phyloP scores from a whole-genome alignment of 2,888 invertebrate genomes.

The Dendrolimus houi region DNA sequence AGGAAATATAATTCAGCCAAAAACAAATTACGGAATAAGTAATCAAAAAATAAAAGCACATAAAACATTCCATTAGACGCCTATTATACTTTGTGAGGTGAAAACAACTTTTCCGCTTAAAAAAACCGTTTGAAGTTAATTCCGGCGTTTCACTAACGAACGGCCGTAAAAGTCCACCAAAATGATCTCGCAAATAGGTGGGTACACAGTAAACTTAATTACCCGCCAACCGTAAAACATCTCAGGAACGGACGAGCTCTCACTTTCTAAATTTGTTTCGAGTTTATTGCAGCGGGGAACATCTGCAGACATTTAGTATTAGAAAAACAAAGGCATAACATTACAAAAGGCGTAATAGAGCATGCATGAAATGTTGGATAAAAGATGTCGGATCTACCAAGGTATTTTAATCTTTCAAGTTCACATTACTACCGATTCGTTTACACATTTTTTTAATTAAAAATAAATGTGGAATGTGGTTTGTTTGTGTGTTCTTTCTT shows the following conservation, averaged over 20 bases:
- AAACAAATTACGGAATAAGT: background rate
- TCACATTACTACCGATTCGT: too few relatives aligned
- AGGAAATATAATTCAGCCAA: background rate
- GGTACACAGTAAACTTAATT: conserved; percentile 14
- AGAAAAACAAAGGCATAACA: too few relatives aligned
- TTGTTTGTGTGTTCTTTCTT: too few relatives aligned
- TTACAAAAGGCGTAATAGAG: too few relatives aligned
- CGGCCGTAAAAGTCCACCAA: conserved; percentile 7
- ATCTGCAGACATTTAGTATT: too few relatives aligned
- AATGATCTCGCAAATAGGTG: conserved; percentile 12
- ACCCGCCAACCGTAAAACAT: conserved; percentile 9
- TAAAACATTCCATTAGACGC: background rate
- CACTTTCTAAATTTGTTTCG: conserved; percentile 5
- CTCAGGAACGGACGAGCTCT: conserved; percentile 3
- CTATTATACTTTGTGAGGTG: background rate
- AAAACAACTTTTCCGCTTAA: conserved; percentile 3
- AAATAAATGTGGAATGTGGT: too few relatives aligned
- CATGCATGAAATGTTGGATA: too few relatives aligned
- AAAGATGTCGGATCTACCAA: too few relatives aligned
- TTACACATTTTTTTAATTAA: too few relatives aligned
- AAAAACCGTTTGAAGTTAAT: conserved; percentile 4
- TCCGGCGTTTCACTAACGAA: conserved; percentile 6
- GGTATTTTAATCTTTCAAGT: too few relatives aligned
- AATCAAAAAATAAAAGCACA: background rate
- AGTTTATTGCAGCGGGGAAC: conserved; percentile 4